phyloP scores from a whole-genome alignment of 2,113 vertebrate species.

The Forbesichthys agassizii region DNA sequence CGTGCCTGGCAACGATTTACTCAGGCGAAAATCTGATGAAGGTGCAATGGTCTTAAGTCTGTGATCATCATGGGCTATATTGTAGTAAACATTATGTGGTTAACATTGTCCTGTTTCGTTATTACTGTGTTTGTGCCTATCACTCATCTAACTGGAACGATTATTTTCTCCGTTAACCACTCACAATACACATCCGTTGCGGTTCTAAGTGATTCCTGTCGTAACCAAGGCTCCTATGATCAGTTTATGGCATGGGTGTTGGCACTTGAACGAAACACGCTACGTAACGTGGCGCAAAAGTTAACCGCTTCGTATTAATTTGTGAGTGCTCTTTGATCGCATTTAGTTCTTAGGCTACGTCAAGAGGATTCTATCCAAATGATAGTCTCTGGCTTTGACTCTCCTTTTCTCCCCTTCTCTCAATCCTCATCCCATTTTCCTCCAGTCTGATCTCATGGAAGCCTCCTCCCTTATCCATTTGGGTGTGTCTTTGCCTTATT shows the following conservation, averaged over 20 bases:
- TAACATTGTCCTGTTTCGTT: not conserved
- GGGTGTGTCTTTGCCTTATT: constrained; percentile 75
- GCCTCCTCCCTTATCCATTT: constrained; percentile 50
- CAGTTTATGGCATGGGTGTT: too few relatives aligned
- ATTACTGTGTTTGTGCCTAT: constrained; percentile 10
- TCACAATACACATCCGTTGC: not conserved
- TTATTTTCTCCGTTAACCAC: constrained; percentile 29
- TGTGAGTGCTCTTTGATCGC: not conserved
- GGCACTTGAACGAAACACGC: too few relatives aligned
- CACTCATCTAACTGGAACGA: constrained; percentile 43
- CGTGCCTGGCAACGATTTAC: constrained; percentile 50
- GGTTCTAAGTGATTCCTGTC: not conserved
- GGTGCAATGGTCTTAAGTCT: too few relatives aligned
- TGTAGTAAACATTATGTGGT: not conserved
- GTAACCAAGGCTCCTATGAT: not conserved
- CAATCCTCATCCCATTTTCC: constrained; percentile 31
- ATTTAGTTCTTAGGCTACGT: constrained; percentile 51
- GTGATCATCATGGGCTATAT: not conserved
- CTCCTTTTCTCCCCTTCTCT: constrained; percentile 21
- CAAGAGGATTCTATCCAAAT: constrained; percentile 50
- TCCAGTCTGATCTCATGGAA: constrained; percentile 33
- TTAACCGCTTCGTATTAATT: too few relatives aligned
- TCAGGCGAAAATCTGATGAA: not conserved
- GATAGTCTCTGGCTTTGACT: constrained; percentile 35
- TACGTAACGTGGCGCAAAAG: too few relatives aligned